These are phyloP conservation scores for Eurypyga helias DNA, from an alignment of 2,113 vertebrate genomes.

Conservation along the genomic window DNA sequence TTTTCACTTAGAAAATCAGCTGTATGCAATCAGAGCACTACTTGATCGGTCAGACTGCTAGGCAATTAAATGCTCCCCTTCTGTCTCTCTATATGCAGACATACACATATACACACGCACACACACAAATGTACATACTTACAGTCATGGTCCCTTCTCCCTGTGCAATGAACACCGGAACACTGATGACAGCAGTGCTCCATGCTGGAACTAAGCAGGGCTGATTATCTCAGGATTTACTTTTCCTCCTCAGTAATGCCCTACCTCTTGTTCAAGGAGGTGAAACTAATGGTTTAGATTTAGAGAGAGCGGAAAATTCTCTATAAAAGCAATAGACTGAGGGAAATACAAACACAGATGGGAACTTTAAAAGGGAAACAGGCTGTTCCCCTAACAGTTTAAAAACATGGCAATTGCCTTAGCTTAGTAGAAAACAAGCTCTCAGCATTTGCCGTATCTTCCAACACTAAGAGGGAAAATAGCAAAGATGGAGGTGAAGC, in stretches of 20 bases:
- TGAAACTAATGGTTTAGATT: conserved; percentile 71
- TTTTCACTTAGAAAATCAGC: conserved; percentile 70
- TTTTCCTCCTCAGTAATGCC: conserved; percentile 57
- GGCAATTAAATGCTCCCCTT: conserved; percentile 61
- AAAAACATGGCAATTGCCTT: conserved; percentile 52
- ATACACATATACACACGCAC: not conserved
- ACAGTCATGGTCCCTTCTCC: not conserved
- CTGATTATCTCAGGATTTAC: conserved; percentile 69
- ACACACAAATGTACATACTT: not conserved
- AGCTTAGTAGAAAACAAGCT: conserved; percentile 44
- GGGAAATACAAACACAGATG: conserved; percentile 52
- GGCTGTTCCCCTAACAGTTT: conserved; percentile 53
- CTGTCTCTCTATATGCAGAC: not conserved
- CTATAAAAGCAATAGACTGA: conserved; percentile 62
- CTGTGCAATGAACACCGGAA: not conserved
- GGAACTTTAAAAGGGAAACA: conserved; percentile 51
- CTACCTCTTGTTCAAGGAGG: conserved; percentile 69
- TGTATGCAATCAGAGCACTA: conserved; percentile 69
- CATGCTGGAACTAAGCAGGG: conserved; percentile 41
- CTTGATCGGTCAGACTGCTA: conserved; percentile 65
- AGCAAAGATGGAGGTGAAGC: conserved; percentile 30
- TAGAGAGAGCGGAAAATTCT: conserved; percentile 51
- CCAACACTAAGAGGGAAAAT: not conserved
- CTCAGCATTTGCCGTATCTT: conserved; percentile 22
- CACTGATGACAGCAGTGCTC: not conserved